Conservation (phyloP, 23 tunicate species). For the Trididemnum nubilum region DNA sequence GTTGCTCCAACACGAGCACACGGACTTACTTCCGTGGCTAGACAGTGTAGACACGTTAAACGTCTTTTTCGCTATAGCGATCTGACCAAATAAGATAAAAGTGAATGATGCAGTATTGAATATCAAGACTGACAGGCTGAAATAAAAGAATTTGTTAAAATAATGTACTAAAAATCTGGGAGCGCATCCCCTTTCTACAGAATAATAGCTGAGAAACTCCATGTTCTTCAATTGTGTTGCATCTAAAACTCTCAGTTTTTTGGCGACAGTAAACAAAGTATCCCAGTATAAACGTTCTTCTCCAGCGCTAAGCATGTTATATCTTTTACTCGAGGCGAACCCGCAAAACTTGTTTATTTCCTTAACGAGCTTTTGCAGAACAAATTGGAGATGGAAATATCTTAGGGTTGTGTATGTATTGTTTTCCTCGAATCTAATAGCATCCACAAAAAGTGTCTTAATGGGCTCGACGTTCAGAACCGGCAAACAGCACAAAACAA, state of each 20-base stretch:
- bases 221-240: neutral
- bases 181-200: neutral
- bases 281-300: neutral
- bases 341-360: conserved; percentile 11
- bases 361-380: neutral
- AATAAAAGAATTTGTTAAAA: neutral
- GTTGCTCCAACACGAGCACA: neutral
- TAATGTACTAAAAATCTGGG: conserved; percentile 10
- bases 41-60: neutral
- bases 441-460: neutral
- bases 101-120: neutral
- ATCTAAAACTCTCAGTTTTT: neutral
- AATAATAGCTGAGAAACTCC: neutral
- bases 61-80: conserved; percentile 10
- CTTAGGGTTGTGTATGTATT: neutral
- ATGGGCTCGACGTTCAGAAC: neutral
- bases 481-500: neutral
- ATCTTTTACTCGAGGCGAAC: neutral
- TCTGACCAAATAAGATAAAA: conserved; percentile 4
- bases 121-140: neutral
- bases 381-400: neutral
- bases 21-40: neutral
- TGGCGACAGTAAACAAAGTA: neutral
- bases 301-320: neutral
- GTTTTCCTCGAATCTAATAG: neutral